These are phyloP conservation scores for Orthosia gracilis DNA, from an alignment of 2,888 invertebrate species.

Conservation along the genomic window DNA sequence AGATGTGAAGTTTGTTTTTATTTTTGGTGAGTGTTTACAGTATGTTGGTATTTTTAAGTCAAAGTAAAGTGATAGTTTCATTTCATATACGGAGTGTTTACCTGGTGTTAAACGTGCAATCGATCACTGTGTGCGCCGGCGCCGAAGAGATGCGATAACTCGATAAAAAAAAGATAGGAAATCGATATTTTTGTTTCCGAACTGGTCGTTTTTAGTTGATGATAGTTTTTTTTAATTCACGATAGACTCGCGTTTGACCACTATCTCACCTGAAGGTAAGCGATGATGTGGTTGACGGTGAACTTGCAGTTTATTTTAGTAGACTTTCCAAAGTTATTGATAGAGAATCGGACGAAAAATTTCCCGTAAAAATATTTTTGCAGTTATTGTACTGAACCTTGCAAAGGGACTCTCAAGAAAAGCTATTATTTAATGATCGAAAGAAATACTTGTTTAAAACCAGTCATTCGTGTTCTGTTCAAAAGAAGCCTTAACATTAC, in stretches of 20 bases:
- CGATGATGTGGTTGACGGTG: no score
- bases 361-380: no score
- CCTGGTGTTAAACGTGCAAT: slow-evolving; percentile 75
- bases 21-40: slow-evolving; percentile 24
- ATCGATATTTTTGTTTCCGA: slow-evolving; percentile 61
- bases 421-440: no score
- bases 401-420: no score
- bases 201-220: slow-evolving; percentile 24
- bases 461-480: no score
- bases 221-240: neutral
- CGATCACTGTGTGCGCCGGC: slow-evolving; percentile 77
- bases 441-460: no score
- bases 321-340: no score
- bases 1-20: slow-evolving; percentile 10
- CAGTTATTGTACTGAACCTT: no score
- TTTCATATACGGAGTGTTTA: slow-evolving; percentile 77
- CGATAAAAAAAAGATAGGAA: slow-evolving; percentile 58
- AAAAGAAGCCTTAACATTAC: no score
- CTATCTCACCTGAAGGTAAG: no score
- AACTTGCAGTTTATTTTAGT: neutral
- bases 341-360: no score
- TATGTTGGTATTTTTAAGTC: slow-evolving; percentile 66
- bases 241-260: no score
- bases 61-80: slow-evolving; percentile 71
- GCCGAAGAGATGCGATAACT: slow-evolving; percentile 70